Conservation (phyloP, 2,888 invertebrate species). For the Physocephala rufipes region DNA sequence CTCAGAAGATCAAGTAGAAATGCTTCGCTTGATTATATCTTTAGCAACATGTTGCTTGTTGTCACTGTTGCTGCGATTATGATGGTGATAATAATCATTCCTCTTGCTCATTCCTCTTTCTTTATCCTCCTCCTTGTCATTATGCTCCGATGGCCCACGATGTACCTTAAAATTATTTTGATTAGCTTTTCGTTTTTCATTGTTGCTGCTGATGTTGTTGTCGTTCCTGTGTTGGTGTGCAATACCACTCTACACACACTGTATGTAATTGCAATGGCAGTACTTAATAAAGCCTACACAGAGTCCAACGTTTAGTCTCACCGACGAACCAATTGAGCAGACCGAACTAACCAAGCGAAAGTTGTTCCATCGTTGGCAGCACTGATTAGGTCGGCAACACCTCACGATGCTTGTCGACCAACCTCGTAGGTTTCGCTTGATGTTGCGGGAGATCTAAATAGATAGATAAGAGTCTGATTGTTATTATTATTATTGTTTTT, state of each 20-base stretch:
- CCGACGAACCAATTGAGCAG: neutral
- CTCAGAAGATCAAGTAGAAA: neutral
- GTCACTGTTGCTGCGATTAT: neutral
- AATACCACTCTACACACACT: neutral
- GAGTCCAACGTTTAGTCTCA: neutral
- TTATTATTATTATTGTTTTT: too few relatives aligned
- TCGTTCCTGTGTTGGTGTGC: neutral
- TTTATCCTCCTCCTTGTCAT: conserved; percentile 7
- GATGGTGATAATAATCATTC: neutral
- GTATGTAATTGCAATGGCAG: neutral
- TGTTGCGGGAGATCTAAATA: neutral
- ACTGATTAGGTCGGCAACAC: conserved; percentile 33
- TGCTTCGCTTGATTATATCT: neutral
- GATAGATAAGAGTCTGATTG: neutral
- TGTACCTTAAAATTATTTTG: neutral
- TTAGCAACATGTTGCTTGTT: conserved; percentile 15
- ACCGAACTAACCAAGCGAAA: conserved; percentile 11
- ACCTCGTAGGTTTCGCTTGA: neutral
- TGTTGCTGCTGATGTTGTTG: neutral
- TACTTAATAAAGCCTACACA: too few relatives aligned
- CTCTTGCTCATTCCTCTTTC: neutral
- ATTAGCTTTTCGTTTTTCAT: neutral
- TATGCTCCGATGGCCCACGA: neutral
- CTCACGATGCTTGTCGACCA: conserved; percentile 16
- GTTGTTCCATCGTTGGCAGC: conserved; percentile 9